Conservation (phyloP, 2,113 vertebrate species). For the Dolichotis patagonum region DNA sequence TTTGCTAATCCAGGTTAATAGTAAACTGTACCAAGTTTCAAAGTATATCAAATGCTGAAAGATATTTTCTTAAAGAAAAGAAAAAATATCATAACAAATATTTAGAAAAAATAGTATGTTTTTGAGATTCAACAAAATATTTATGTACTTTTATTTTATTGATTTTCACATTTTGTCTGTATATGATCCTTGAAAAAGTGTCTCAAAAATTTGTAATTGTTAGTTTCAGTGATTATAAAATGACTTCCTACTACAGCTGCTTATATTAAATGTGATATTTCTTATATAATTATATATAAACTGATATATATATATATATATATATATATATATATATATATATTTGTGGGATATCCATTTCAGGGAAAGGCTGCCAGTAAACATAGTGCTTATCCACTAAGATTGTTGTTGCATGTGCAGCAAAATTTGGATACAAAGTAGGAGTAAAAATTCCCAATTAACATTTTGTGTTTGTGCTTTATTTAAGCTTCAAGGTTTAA, state of each 20-base stretch:
- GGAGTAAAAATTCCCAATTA: neutral
- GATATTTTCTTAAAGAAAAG: constrained; percentile 62
- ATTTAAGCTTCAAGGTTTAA: neutral
- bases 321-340: too few relatives aligned
- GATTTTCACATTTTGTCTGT: neutral
- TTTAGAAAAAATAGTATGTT: neutral
- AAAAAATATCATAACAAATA: constrained; percentile 19
- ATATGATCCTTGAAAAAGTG: neutral
- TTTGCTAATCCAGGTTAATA: neutral
- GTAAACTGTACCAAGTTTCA: constrained; percentile 2
- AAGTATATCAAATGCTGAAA: constrained; percentile 32
- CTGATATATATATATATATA: neutral
- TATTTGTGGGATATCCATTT: neutral
- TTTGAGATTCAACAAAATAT: constrained; percentile 31
- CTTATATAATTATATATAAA: neutral
- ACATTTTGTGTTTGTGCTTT: neutral
- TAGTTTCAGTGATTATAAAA: neutral
- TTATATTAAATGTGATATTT: neutral
- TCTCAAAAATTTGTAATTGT: neutral
- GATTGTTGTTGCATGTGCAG: neutral
- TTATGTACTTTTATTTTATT: neutral
- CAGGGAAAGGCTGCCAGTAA: neutral
- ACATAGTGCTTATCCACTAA: neutral
- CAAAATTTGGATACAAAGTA: neutral
- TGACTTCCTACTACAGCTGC: neutral